Evolutionary conservation across 2,797 vertebrate genomes (phyloP).

Genomic region (Epinephelus malabaricus): DNA sequence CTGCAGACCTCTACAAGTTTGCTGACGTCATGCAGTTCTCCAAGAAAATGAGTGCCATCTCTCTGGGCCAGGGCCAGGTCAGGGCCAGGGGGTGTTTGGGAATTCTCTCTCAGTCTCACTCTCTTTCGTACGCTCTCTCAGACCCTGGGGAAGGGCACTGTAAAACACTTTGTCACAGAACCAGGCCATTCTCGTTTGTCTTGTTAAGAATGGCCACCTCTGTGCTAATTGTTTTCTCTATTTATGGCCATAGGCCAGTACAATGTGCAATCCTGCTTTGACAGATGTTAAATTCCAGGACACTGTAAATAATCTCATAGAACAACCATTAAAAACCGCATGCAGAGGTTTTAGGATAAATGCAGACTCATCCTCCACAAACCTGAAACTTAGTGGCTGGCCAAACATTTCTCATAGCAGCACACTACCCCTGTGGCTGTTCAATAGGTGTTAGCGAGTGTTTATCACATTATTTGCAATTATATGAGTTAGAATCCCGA

Average conservation of each 20-base stretch:
- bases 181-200: constrained; percentile 49
- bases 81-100: constrained; percentile 45
- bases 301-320: constrained; percentile 1
- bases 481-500: constrained; percentile 16
- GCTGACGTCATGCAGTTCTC: constrained; percentile 94
- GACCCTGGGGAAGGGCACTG: constrained; percentile 25
- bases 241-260: constrained; percentile 45
- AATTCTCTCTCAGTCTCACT: constrained; percentile 26
- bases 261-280: constrained; percentile 20
- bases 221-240: constrained; percentile 68
- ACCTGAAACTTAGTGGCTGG: not conserved
- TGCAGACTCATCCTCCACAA: constrained; percentile 9
- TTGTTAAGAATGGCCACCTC: constrained; percentile 59
- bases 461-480: constrained; percentile 38
- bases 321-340: not conserved
- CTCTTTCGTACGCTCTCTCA: constrained; percentile 12
- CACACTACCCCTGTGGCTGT: not conserved
- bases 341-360: constrained; percentile 28
- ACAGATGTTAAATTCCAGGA: constrained; percentile 52
- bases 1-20: constrained; percentile 94
- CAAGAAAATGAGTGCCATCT: constrained; percentile 92
- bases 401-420: constrained; percentile 12
- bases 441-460: constrained; percentile 8
- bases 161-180: constrained; percentile 44
- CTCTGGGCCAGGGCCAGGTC: constrained; percentile 95